phyloP scores from a whole-genome alignment of 2,888 invertebrate genomes.

The Lysandra coridon region DNA sequence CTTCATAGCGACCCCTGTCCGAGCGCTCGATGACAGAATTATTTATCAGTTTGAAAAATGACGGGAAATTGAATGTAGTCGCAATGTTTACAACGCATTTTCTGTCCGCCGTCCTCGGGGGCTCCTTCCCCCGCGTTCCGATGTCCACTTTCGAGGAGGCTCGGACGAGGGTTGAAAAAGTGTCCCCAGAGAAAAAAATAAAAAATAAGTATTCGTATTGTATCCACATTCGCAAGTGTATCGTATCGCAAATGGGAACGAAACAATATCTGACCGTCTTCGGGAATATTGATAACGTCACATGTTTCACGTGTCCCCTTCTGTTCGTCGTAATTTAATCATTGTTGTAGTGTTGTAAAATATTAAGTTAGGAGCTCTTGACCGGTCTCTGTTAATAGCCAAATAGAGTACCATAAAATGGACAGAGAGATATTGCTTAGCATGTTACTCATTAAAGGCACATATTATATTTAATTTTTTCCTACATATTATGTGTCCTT shows the following conservation, averaged over 20 bases:
- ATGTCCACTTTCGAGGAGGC: slow-evolving; percentile 81
- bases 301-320: slow-evolving; percentile 19
- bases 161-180: slow-evolving; percentile 81
- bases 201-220: slow-evolving; percentile 74
- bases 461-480: no score
- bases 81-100: slow-evolving; percentile 82
- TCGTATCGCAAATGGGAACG: slow-evolving; percentile 71
- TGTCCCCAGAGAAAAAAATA: slow-evolving; percentile 79
- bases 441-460: background rate
- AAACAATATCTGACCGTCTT: slow-evolving; percentile 46
- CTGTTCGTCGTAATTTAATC: slow-evolving; percentile 13
- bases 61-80: slow-evolving; percentile 82
- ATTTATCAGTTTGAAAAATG: slow-evolving; percentile 83
- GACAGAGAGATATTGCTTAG: background rate
- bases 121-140: slow-evolving; percentile 80
- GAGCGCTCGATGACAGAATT: slow-evolving; percentile 81
- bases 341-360: slow-evolving; percentile 14
- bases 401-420: background rate
- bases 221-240: slow-evolving; percentile 71
- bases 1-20: slow-evolving; percentile 81
- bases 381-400: background rate
- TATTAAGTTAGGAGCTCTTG: slow-evolving; percentile 2
- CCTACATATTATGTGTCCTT: no score
- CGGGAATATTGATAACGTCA: slow-evolving; percentile 24
- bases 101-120: slow-evolving; percentile 77